Conservation (phyloP, 2,888 invertebrate species). For the Subacronicta megacephala region DNA sequence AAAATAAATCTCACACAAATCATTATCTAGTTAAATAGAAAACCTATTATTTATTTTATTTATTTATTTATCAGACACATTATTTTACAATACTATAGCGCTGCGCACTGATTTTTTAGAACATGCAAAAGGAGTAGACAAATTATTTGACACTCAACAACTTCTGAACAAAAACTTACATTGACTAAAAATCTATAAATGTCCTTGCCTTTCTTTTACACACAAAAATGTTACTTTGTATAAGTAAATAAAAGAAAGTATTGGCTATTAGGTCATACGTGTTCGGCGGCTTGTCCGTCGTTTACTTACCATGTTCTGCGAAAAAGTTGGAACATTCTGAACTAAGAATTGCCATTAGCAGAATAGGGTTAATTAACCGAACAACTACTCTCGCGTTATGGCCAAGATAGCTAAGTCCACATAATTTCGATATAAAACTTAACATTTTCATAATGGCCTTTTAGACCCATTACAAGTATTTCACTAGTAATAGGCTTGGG, state of each 20-base stretch:
- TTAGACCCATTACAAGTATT: no score
- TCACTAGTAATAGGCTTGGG: no score
- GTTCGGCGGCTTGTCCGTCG: conserved; percentile 21
- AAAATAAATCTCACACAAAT: no score
- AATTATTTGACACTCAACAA: no score
- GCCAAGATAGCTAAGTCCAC: not conserved
- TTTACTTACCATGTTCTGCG: conserved; percentile 43
- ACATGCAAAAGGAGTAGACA: not conserved
- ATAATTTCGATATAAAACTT: no score
- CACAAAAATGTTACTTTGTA: conserved; percentile 30
- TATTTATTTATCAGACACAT: no score
- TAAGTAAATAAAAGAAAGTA: conserved; percentile 34
- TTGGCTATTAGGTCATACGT: conserved; percentile 35
- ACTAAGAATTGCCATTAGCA: conserved; percentile 51
- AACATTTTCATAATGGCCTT: no score
- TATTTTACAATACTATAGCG: no score
- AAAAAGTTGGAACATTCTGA: conserved; percentile 38
- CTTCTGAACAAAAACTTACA: not conserved
- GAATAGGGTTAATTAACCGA: conserved; percentile 39
- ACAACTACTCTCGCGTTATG: conserved; percentile 22
- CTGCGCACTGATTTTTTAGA: no score
- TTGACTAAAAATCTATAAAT: not conserved
- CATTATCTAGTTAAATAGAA: no score
- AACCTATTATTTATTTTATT: no score
- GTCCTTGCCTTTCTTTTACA: not conserved